phyloP scores from a whole-genome alignment of 1,140 invertebrate species.

The Conus ventricosus region DNA sequence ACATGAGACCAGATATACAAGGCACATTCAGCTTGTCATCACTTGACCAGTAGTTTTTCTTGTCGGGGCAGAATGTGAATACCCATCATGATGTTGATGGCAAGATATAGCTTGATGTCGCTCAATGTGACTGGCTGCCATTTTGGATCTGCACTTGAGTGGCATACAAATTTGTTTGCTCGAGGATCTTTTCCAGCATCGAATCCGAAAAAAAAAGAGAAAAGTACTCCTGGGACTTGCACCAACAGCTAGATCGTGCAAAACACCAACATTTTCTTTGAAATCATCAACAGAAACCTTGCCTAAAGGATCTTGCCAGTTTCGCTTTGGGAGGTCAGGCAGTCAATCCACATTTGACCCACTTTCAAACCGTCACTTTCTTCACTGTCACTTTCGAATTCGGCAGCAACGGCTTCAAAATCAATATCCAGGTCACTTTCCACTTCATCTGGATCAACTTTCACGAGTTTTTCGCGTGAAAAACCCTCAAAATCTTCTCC shows the following conservation, averaged over 20 bases:
- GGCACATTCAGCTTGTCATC: not conserved
- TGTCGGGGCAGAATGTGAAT: conserved; percentile 13
- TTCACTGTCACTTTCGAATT: not conserved
- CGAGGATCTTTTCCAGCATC: not conserved
- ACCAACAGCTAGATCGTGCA: not conserved
- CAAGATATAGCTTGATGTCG: conserved; percentile 11
- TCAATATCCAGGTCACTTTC: conserved; percentile 4
- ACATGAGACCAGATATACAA: conserved; percentile 40
- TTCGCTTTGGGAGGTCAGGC: not conserved
- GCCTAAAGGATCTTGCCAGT: not conserved
- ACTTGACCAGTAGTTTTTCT: conserved; percentile 41
- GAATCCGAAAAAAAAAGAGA: not conserved
- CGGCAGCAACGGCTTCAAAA: not conserved
- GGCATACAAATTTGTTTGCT: not conserved
- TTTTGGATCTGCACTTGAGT: not conserved
- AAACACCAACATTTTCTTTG: not conserved
- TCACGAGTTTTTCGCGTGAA: not conserved
- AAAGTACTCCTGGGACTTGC: not conserved
- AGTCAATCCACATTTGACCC: not conserved
- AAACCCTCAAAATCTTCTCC: not conserved
- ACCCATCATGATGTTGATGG: conserved; percentile 32
- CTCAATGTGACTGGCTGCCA: conserved; percentile 17
- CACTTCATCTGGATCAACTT: not conserved
- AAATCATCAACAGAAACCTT: not conserved
- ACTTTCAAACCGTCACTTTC: not conserved